Base-by-base conservation (phyloP, 2,113 vertebrate genomes). In the Melozone crissalis region DNA sequence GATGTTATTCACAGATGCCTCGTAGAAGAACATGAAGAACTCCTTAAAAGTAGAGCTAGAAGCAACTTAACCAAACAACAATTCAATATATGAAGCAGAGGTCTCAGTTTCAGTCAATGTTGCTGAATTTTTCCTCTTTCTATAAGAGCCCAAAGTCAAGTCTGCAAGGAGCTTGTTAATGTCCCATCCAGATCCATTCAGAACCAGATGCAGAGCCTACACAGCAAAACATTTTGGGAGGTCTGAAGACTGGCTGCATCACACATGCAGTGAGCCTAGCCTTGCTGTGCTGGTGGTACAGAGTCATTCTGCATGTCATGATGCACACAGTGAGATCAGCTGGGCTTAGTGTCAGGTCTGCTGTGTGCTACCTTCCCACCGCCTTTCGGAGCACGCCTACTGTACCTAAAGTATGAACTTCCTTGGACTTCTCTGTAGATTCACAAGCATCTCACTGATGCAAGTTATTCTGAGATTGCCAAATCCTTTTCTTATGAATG, bases 381-480 rank as follows among this genome's bases (percentile, higher is more conserved):
- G 0, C 44, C 65, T 84, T 77, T 67, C 39, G 80, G 73, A 81
- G 65, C 35, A 37, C 3, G 52, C 19, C 19, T n/a, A 55, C 18
- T 86, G 83, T 67, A 51, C 35, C 74, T 83, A 66, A 82, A 95
- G 68, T 81, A 82, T 67, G 61, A 95, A 89, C 76, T 94, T 86
- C 79, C 96, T 94, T 97, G 71, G 95, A 94, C 93, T 95, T 95
- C 94, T 95, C 81, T 75, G 17, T 86, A 94, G 96, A 94, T 97
- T 93, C 91, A 65, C 7, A 58, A 87, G 83, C 92, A 91, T 93
- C 89, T 97, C 94, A 93, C 85, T 76, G 52, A 96, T 93, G 89
- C 80, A 96, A 97, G 95, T 97, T 87, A 73, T 88, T 91, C 88
- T 79, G 58, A 92, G 89, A 91, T 95, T 97, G 94, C 96, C 95